Base-by-base conservation (phyloP, 2,888 invertebrate species). In the Formica aserva region DNA sequence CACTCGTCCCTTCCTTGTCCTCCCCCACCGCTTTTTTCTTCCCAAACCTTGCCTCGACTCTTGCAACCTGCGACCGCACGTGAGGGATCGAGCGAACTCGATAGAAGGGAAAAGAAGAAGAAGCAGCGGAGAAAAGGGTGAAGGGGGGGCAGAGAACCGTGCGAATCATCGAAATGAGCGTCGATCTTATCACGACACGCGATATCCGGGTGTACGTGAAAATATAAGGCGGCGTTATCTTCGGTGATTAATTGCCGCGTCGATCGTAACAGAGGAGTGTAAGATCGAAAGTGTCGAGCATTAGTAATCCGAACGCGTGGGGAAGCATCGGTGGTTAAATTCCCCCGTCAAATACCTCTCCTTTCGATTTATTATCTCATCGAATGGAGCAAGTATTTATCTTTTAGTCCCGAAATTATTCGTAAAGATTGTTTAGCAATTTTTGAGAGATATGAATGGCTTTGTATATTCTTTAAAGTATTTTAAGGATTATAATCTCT, bases 141-240 rank as follows among this genome's bases (percentile, higher is more conserved):
- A 13, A 8, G 45, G 62, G 65, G 62, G 65, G 29, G 55, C 80
- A 74, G 65, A 82, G 80, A 86, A 87, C 81, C 82, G 82, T 78
- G 86, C 82, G 88, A 89, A 89, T 89, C 80, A 78, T 84, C 87
- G 87, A 89, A 89, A 89, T 77, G 81, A 83, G 81, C 76, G 62
- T 74, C 76, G 89, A 87, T 87, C 82, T 74, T 87, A 87, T 88
- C 87, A 48, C 75, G 9, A 55, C 26, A 26, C 35, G 45, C 48
- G 41, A 82, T 82, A 78, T 86, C 89, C 87, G 87, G 89, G 65
- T 88, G 62, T 83, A 76, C 71, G 62, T 88, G 71, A 88, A 83
- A 88, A 86, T 86, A 85, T 52, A 88, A 29, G 48, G 48, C 57
- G 81, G 71, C 74, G 75, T 89, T 86, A 77, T 77, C 82, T 52